Conservation (phyloP, 2,113 vertebrate species). For the Xiphophorus hellerii region DNA sequence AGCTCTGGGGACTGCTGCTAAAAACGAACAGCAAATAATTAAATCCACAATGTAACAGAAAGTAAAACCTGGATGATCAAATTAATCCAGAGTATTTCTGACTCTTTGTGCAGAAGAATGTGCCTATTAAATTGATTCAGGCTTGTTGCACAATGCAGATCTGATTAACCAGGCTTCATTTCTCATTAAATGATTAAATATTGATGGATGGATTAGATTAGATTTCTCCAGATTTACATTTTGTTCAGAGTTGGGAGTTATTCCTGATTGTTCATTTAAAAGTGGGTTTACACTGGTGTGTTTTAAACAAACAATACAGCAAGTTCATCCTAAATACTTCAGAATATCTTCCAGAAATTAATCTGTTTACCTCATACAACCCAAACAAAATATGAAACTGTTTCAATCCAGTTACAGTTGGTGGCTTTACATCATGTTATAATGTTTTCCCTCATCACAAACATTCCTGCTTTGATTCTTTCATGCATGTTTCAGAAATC, state of each 20-base stretch:
- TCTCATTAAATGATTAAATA: slow-evolving; percentile 23
- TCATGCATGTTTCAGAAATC: no score
- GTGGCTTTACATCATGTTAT: no score
- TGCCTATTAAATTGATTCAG: not conserved
- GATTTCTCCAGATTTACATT: slow-evolving; percentile 13
- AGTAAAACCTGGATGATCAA: no score
- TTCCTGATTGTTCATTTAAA: not conserved
- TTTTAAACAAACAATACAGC: not conserved
- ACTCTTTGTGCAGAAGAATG: no score
- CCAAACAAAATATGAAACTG: not conserved
- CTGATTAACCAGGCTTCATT: not conserved
- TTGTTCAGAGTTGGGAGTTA: not conserved
- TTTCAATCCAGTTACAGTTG: no score
- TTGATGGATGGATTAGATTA: slow-evolving; percentile 17
- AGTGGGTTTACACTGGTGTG: not conserved
- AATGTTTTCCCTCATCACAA: no score
- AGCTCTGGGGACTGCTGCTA: not conserved
- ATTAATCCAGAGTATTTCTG: not conserved
- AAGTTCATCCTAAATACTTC: not conserved
- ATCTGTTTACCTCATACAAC: not conserved
- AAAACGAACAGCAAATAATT: slow-evolving; percentile 13
- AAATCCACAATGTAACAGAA: not conserved
- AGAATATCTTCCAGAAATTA: not conserved
- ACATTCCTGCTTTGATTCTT: no score
- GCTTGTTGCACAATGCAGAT: no score